These are phyloP conservation scores for Morpho deidamia DNA, from an alignment of 2,888 invertebrate species.

Conservation along the genomic window DNA sequence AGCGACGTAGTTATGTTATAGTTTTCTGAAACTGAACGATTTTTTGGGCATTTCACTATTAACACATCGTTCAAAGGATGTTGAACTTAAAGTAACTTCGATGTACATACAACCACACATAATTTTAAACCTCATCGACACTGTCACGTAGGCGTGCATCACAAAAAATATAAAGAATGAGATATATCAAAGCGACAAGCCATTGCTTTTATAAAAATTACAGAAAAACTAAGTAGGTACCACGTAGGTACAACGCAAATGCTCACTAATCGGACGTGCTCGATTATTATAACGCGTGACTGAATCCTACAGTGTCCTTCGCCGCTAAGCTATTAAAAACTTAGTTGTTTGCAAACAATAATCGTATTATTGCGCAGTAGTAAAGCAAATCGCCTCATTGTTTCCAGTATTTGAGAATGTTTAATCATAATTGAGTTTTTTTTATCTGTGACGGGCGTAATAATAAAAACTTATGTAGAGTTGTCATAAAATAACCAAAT, in stretches of 20 bases:
- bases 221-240: conserved; percentile 1
- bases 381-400: conserved; percentile 8
- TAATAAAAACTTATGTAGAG: too few relatives aligned
- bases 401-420: conserved; percentile 4
- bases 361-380: conserved; percentile 24
- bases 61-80: too few relatives aligned
- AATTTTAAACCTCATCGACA: too few relatives aligned
- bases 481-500: too few relatives aligned
- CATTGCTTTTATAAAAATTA: background rate
- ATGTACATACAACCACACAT: too few relatives aligned
- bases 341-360: conserved; percentile 39
- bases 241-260: conserved; percentile 7
- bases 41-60: too few relatives aligned
- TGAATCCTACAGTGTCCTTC: conserved; percentile 40
- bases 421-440: background rate
- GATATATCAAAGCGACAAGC: too few relatives aligned
- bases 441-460: background rate
- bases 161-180: too few relatives aligned
- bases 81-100: too few relatives aligned
- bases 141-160: too few relatives aligned
- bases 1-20: too few relatives aligned
- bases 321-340: conserved; percentile 28
- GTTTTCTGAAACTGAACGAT: too few relatives aligned
- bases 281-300: conserved; percentile 28
- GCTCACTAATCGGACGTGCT: conserved; percentile 22